Conservation (phyloP, 1,140 invertebrate genomes). For the Matsumurasca onukii region DNA sequence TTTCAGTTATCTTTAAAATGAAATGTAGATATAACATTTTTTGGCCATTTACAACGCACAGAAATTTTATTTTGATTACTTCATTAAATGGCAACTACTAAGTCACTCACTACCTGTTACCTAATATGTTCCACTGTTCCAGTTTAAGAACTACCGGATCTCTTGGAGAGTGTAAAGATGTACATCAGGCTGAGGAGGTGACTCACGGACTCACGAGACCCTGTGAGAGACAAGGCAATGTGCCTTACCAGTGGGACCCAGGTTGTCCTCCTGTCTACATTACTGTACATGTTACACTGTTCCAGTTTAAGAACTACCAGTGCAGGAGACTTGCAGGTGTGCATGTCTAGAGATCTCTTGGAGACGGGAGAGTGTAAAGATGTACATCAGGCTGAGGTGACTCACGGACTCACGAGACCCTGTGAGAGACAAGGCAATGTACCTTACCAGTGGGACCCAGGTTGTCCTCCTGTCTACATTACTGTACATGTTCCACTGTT, state of each 20-base stretch:
- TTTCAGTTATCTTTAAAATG: no score
- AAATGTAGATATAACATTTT: no score
- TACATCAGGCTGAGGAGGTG: background rate
- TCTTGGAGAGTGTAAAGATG: background rate
- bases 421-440: background rate
- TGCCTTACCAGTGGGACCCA: background rate
- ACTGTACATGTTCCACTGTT: background rate
- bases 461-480: slow-evolving; percentile 6
- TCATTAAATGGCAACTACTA: no score
- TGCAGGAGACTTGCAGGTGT: background rate
- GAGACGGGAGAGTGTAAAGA: background rate
- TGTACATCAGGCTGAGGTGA: background rate
- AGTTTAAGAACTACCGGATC: slow-evolving; percentile 5
- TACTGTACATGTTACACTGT: background rate
- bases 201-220: background rate
- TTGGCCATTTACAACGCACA: no score
- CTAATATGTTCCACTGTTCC: background rate
- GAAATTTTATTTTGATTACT: no score
- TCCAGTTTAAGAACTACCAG: slow-evolving; percentile 16
- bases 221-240: background rate
- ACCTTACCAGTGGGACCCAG: background rate
- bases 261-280: background rate
- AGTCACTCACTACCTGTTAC: no score
- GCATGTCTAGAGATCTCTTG: background rate
- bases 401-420: background rate